Evolutionary conservation across 2,888 invertebrate species (phyloP), one percentile per base, ranked within the genome.

Genomic region (Strigamia crassipes): DNA sequence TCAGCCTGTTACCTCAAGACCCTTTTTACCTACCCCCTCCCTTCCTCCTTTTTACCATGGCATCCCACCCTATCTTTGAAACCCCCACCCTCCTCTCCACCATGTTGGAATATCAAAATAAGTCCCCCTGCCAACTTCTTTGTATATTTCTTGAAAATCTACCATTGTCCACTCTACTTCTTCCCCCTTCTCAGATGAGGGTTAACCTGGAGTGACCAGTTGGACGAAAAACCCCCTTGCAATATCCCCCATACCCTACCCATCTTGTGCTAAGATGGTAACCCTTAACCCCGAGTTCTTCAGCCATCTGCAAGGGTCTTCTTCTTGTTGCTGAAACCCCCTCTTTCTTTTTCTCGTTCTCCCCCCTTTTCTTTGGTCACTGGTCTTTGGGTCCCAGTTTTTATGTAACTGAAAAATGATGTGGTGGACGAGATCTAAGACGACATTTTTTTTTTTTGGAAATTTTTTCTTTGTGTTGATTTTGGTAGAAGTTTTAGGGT

Each of bases 201-300:
- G 73, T 73, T 73, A 73, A 73, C 73, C 73, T 31, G 73, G 73
- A 73, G 73, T 73, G 73, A 73, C 73, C 73, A 73, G 73, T 73
- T 73, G 73, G 73, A 31, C 73, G 73, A 73, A 27, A 51, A 73
- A 27, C 73, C 73, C 73, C 73, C 73, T 61, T 61, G 61, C 61
- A 61, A 61, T 61, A 61, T 61, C 61, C 61, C 61, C 61, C 61
- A 73, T 31, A 27, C 73, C 73, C 73, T n/a, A 31, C 15, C 73
- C 73, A 73, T 73, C 73, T 73, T 73, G 73, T 31, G 31, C 73
- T 73, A 73, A 73, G 73, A 73, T 73, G 73, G 73, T 73, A 73
- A 73, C 73, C 73, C 73, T 73, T 73, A 73, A 73, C 73, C 73
- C 73, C 73, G 73, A 73, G 73, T 73, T 56, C 73, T 73, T 73